A percentile compares a stretch with the other conserved stretches of the same genome.
Conservation (phyloP, 2,888 invertebrate genomes). For the Thecophora atra region DNA sequence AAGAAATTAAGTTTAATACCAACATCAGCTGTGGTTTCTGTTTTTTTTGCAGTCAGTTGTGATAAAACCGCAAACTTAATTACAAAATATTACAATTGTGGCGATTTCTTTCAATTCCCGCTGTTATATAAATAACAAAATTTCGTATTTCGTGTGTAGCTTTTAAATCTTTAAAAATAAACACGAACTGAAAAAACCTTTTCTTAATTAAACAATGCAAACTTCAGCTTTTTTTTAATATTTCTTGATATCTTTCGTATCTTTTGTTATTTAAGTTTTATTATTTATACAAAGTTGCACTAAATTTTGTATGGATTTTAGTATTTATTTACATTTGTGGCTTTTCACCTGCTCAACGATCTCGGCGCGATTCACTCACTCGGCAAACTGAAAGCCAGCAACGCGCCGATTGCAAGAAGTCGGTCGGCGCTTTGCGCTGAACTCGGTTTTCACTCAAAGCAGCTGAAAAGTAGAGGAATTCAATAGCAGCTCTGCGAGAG, state of each 20-base stretch:
- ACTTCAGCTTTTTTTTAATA: background rate
- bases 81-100: too few relatives aligned
- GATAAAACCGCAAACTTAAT: too few relatives aligned
- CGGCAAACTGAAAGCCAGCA: constrained; percentile 14
- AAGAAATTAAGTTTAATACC: too few relatives aligned
- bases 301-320: background rate
- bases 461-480: background rate
- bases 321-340: too few relatives aligned
- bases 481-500: too few relatives aligned
- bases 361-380: constrained; percentile 21
- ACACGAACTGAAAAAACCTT: background rate
- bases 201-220: background rate
- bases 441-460: background rate
- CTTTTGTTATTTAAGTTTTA: background rate
- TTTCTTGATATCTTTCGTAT: background rate
- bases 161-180: too few relatives aligned
- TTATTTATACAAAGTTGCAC: background rate
- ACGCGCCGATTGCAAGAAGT: background rate
- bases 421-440: constrained; percentile 15
- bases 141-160: too few relatives aligned
- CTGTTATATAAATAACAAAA: too few relatives aligned
- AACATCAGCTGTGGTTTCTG: too few relatives aligned
- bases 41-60: too few relatives aligned
- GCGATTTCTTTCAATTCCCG: too few relatives aligned
- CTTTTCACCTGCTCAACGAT: constrained; percentile 21